Evolutionary conservation across 2,797 vertebrate genomes (phyloP).

Genomic region (Mallotus villosus): DNA sequence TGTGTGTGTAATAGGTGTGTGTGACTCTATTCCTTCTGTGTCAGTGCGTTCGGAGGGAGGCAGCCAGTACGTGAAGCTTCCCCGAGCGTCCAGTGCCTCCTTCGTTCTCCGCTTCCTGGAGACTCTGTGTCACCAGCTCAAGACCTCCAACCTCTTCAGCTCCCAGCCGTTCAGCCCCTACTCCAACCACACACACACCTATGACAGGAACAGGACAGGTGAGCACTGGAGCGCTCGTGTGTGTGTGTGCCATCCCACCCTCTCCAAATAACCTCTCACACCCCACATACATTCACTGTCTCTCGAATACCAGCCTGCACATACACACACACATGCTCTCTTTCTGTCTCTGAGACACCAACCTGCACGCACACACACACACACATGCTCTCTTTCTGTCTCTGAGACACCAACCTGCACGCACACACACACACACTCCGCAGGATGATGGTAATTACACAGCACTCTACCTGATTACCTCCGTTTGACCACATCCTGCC

Average conservation of each 20-base stretch:
- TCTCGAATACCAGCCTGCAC: background rate
- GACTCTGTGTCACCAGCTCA: constrained; percentile 89
- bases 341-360: background rate
- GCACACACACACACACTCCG: background rate
- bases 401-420: background rate
- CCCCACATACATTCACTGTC: background rate
- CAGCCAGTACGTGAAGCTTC: constrained; percentile 88
- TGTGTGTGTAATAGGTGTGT: constrained; percentile 23
- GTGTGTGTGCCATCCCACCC: background rate
- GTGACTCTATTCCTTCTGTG: constrained; percentile 66
- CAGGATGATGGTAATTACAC: background rate
- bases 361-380: background rate
- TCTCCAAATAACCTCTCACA: background rate
- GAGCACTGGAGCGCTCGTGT: background rate
- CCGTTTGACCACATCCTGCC: background rate
- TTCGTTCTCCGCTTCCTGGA: constrained; percentile 94
- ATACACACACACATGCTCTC: background rate
- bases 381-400: background rate
- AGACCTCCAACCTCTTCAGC: constrained; percentile 93
- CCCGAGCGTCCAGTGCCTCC: constrained; percentile 90
- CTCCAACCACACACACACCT: constrained; percentile 10
- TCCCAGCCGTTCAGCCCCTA: constrained; percentile 92
- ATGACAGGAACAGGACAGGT: constrained; percentile 10
- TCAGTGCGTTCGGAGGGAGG: constrained; percentile 91
- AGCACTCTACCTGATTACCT: background rate